Percentiles rank a stretch among this genome's conserved stretches.
Evolutionary conservation across 2,888 invertebrate genomes (phyloP).

Genomic region (Leptodirus hochenwartii): DNA sequence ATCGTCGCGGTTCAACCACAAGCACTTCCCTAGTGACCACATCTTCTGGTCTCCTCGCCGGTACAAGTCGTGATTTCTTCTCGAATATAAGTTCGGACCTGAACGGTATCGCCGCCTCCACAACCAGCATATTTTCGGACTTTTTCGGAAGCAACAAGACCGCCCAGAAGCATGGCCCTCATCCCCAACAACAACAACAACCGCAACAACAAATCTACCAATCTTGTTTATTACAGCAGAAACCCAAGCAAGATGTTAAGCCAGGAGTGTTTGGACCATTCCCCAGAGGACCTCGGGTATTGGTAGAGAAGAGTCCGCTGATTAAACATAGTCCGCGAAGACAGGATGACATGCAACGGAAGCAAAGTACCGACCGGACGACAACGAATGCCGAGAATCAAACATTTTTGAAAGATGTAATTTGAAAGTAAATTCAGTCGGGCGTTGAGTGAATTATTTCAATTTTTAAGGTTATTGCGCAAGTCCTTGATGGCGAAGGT

Average conservation of each 20-base stretch:
- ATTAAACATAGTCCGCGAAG: conserved; percentile 61
- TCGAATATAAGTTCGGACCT: conserved; percentile 83
- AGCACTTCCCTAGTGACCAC: conserved; percentile 45
- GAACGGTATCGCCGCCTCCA: conserved; percentile 83
- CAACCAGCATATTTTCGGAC: conserved; percentile 86
- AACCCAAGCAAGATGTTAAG: conserved; percentile 32
- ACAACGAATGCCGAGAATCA: conserved; percentile 81
- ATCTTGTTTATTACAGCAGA: conserved; percentile 20
- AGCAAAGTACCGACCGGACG: conserved; percentile 49
- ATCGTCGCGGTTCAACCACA: conserved; percentile 37
- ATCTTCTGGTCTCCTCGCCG: conserved; percentile 36
- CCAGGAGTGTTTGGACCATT: conserved; percentile 59
- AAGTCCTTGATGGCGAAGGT: conserved; percentile 79
- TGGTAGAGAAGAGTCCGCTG: conserved; percentile 77
- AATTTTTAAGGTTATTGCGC: conserved; percentile 45
- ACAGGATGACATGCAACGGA: conserved; percentile 47
- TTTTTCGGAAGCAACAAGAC: conserved; percentile 61
- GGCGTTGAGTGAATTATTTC: neutral
- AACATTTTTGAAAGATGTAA: conserved; percentile 77
- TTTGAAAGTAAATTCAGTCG: conserved; percentile 15
- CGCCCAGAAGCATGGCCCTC: conserved; percentile 16
- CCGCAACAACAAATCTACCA: conserved; percentile 17
- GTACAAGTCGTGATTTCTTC: conserved; percentile 66
- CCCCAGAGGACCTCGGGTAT: conserved; percentile 59
- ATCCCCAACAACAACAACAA: conserved; percentile 14